Evolutionary conservation across 1,140 invertebrate genomes (phyloP).

Genomic region (Anoplolepis gracilipes): DNA sequence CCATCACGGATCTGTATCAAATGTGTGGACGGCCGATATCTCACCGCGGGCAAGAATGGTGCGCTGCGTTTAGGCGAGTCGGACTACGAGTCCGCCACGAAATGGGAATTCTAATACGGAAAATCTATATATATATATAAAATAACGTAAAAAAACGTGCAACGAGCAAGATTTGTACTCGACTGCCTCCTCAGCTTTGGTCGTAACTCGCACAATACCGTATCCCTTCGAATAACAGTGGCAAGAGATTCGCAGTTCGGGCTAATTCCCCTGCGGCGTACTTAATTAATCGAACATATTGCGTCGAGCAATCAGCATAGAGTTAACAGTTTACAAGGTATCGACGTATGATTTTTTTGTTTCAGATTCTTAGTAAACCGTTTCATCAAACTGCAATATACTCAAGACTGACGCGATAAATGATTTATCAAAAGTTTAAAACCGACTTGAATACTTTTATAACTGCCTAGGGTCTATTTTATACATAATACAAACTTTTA

Average conservation of each 20-base stretch:
- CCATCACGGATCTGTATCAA: constrained; percentile 97
- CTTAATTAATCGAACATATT: constrained; percentile 58
- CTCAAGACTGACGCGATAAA: constrained; percentile 36
- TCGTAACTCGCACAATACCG: constrained; percentile 41
- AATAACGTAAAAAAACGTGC: constrained; percentile 12
- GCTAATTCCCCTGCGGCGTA: constrained; percentile 38
- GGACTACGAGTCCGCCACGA: constrained; percentile 92
- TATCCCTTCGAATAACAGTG: constrained; percentile 27
- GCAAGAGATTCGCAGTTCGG: background rate
- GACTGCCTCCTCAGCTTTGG: constrained; percentile 51
- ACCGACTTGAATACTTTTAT: constrained; percentile 18
- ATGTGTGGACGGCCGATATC: constrained; percentile 91
- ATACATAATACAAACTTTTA: constrained; percentile 52
- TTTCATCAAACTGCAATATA: constrained; percentile 34
- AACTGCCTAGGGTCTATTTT: constrained; percentile 46
- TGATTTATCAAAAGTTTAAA: background rate
- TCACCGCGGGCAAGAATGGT: constrained; percentile 97
- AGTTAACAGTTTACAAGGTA: background rate
- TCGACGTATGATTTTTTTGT: constrained; percentile 27
- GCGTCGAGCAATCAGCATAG: background rate
- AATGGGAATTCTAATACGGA: constrained; percentile 95
- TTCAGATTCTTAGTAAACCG: background rate
- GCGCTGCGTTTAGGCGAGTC: constrained; percentile 93
- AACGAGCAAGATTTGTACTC: constrained; percentile 33
- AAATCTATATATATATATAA: background rate